These are phyloP conservation scores for Sprattus sprattus DNA, from an alignment of 2,113 vertebrate genomes.

Conservation along the genomic window DNA sequence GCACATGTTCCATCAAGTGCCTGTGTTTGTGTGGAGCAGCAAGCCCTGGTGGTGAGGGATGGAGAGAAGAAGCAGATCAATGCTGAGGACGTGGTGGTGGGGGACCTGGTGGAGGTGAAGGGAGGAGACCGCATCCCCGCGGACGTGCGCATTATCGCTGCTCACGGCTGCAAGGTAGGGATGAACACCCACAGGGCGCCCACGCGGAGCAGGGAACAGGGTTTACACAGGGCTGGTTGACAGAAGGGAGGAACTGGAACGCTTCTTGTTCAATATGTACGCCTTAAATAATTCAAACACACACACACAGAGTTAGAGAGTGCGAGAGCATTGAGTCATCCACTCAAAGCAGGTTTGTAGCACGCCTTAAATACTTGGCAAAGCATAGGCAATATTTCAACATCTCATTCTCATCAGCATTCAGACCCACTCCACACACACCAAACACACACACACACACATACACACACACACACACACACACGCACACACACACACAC, in stretches of 20 bases:
- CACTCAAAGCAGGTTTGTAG: too few relatives aligned
- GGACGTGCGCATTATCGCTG: conserved; percentile 74
- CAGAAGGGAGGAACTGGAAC: background rate
- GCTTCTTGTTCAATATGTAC: background rate
- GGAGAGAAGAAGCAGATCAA: conserved; percentile 77
- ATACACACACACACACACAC: background rate
- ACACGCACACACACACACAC: background rate
- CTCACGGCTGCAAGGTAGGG: conserved; percentile 75
- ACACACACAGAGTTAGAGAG: too few relatives aligned
- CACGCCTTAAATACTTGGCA: too few relatives aligned
- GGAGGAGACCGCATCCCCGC: conserved; percentile 79
- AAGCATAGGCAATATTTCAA: too few relatives aligned
- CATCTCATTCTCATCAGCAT: too few relatives aligned
- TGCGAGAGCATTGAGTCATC: too few relatives aligned
- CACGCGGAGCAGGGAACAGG: too few relatives aligned
- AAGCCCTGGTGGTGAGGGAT: conserved; percentile 78
- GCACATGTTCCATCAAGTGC: background rate
- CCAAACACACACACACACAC: too few relatives aligned
- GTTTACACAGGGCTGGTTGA: too few relatives aligned
- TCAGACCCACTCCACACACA: too few relatives aligned
- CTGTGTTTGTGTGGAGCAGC: conserved; percentile 56
- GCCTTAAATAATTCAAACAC: background rate
- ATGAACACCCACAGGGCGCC: background rate
- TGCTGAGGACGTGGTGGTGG: conserved; percentile 74
- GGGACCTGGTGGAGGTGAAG: conserved; percentile 78